Evolutionary conservation across 2,113 vertebrate species (phyloP), one percentile per base, ranked within the genome.

Genomic region (Ceuthmochares aereus): DNA sequence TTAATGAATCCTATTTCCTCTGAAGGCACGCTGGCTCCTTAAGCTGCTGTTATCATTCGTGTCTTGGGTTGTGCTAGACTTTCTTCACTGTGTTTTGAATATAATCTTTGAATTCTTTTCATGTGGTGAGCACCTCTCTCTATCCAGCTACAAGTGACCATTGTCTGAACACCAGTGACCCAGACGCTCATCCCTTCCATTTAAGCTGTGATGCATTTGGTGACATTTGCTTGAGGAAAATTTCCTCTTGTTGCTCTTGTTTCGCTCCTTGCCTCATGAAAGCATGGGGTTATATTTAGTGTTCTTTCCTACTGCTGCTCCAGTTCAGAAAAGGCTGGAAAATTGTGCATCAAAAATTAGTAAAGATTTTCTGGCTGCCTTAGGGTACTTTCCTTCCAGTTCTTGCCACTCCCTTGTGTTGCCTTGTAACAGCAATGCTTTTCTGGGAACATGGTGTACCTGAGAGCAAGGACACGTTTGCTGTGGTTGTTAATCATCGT

Each of bases 1-100:
- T 70, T 84, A 49, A 22, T 15, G 16, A 66, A 0, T 0, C 3
- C 12, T 70, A 0, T 0, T 0, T 4, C 30, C 72, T 45, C 59
- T 81, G 1, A 4, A 78, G 56, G 29, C 59, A 14, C 1, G 2
- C 29, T n/a, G n/a, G n/a, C n/a, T 89, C 30, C 32, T 34, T 47
- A 55, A 87, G 34, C 37, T 87, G 4, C 70, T 52, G 7, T 56
- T 37, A 6, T 82, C 2, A 3, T 78, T 14, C 43, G 13, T 76
- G 13, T 78, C 12, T 69, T 79, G 62, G 22, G 30, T 58, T 86
- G 63, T 60, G 34, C n/a, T 10, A 23, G 0, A 11, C 7, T 82
- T 87, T 86, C 25, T 75, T 70, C 56, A 45, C 45, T 79, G 10
- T 60, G 26, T 82, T 82, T 89, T 64, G 32, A 60, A 27, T 25